phyloP scores from a whole-genome alignment of 1,140 invertebrate species.

The Lerema accius region DNA sequence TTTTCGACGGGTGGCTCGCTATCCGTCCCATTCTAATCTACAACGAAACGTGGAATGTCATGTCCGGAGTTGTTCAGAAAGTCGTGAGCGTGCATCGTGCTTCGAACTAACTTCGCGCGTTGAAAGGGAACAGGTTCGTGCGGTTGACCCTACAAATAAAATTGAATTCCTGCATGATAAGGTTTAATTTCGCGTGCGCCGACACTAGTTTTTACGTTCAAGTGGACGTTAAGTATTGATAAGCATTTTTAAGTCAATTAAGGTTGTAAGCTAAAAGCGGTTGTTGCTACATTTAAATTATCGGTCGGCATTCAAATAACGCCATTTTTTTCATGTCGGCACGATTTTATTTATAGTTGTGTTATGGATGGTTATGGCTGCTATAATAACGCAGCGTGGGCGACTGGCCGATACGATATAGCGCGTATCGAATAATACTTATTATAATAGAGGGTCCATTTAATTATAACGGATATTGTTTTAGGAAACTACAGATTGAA shows the following conservation, averaged over 20 bases:
- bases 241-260: conserved; percentile 83
- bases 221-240: conserved; percentile 63
- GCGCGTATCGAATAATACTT: conserved; percentile 50
- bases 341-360: conserved; percentile 80
- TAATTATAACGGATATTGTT: conserved; percentile 52
- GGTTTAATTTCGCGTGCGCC: conserved; percentile 45
- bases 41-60: conserved; percentile 82
- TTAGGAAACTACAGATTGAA: conserved; percentile 35
- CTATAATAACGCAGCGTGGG: conserved; percentile 68
- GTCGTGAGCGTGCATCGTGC: conserved; percentile 83
- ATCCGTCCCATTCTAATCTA: conserved; percentile 81
- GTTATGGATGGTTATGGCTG: conserved; percentile 54
- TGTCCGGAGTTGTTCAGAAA: conserved; percentile 82
- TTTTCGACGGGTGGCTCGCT: conserved; percentile 69
- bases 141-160: conserved; percentile 45
- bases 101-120: conserved; percentile 63
- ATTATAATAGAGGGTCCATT: conserved; percentile 42
- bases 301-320: conserved; percentile 81
- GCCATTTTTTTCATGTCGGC: conserved; percentile 81
- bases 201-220: conserved; percentile 47
- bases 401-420: conserved; percentile 62
- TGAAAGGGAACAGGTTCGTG: conserved; percentile 57
- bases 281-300: conserved; percentile 83
- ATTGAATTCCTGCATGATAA: conserved; percentile 44
- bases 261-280: conserved; percentile 82